phyloP scores from a whole-genome alignment of 2,888 invertebrate species.

The Polymixis flavicincta region DNA sequence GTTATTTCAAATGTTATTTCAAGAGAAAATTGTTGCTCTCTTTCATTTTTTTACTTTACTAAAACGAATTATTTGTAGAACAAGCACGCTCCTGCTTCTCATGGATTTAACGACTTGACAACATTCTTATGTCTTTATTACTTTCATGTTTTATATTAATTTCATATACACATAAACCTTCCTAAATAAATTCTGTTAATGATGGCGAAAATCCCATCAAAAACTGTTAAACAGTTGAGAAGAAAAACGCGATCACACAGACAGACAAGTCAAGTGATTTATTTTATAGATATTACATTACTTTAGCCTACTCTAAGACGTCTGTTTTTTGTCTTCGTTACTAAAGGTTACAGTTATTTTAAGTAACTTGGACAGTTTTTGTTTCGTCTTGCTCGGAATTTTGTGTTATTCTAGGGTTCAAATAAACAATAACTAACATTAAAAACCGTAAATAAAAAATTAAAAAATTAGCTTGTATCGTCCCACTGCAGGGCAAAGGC shows the following conservation, averaged over 20 bases:
- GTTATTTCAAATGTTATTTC: conserved; percentile 29
- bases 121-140: neutral
- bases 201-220: too few relatives aligned
- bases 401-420: neutral
- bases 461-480: too few relatives aligned
- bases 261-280: too few relatives aligned
- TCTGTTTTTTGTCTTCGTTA: neutral
- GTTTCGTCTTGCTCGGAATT: neutral
- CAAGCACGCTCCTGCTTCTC: neutral
- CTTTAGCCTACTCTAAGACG: neutral
- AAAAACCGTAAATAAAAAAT: too few relatives aligned
- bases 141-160: neutral
- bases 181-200: too few relatives aligned
- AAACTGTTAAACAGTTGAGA: too few relatives aligned
- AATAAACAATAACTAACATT: neutral
- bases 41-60: too few relatives aligned
- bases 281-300: neutral
- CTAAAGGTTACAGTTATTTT: neutral
- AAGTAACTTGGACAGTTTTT: neutral
- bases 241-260: too few relatives aligned
- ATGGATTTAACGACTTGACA: neutral
- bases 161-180: too few relatives aligned
- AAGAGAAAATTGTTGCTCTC: neutral
- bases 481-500: too few relatives aligned
- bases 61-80: neutral